Conservation (phyloP, 2,888 invertebrate genomes). For the Cremastinae sp. region DNA sequence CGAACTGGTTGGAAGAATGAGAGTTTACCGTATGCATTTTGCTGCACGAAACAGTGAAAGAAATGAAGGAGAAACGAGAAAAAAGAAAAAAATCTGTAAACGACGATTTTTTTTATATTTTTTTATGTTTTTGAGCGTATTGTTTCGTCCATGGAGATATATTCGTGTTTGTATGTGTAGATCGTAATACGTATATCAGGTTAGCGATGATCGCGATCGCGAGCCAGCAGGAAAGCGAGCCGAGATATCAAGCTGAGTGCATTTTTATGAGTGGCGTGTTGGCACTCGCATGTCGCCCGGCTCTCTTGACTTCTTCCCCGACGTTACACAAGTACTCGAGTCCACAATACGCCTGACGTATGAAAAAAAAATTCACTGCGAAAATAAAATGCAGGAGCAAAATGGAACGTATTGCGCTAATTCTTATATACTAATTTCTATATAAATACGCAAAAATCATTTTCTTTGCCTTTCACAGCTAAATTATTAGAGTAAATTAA, state of each 20-base stretch:
- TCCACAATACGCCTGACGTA: constrained; percentile 3
- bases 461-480: too few relatives aligned
- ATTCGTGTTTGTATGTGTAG: constrained; percentile 11
- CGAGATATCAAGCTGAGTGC: constrained; percentile 69
- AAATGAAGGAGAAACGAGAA: constrained; percentile 9
- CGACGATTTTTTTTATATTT: constrained; percentile 15
- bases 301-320: constrained; percentile 62
- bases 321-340: constrained; percentile 58
- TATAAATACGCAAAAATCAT: too few relatives aligned
- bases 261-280: constrained; percentile 74
- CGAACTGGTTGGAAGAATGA: not conserved
- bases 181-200: constrained; percentile 27
- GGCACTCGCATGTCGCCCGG: constrained; percentile 69
- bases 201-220: constrained; percentile 54
- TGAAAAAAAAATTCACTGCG: constrained; percentile 4
- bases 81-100: not conserved
- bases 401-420: not conserved
- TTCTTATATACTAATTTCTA: constrained; percentile 1
- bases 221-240: constrained; percentile 43
- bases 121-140: constrained; percentile 30
- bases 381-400: constrained; percentile 19
- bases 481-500: too few relatives aligned
- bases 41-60: not conserved
- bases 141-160: constrained; percentile 20
- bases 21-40: not conserved